Conservation (phyloP, 2,113 vertebrate genomes). For the Calonectris borealis region DNA sequence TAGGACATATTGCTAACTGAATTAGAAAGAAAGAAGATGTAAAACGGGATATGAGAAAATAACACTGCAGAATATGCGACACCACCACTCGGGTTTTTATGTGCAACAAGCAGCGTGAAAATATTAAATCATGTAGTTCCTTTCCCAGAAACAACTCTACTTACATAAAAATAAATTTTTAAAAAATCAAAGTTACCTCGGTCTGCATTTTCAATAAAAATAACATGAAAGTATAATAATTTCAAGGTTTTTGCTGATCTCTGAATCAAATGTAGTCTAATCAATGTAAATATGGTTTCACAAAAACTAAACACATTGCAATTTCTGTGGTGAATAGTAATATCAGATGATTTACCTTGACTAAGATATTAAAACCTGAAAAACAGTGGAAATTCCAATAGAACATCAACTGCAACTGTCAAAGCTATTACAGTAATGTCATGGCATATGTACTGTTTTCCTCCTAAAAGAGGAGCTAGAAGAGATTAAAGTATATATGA, state of each 20-base stretch:
- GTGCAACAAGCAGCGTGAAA: not conserved
- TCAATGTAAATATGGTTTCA: constrained; percentile 37
- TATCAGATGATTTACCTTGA: constrained; percentile 30
- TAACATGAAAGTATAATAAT: constrained; percentile 32
- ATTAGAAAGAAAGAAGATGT: constrained; percentile 25
- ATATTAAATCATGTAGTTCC: not conserved
- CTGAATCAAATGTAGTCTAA: constrained; percentile 8
- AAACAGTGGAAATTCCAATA: constrained; percentile 29
- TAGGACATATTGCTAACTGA: not conserved
- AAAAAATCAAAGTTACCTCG: not conserved
- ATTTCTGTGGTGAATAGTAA: constrained; percentile 35
- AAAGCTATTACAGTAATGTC: constrained; percentile 19
- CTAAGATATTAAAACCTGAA: constrained; percentile 35
- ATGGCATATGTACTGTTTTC: not conserved
- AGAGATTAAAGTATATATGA: constrained; percentile 21
- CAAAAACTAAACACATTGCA: constrained; percentile 15
- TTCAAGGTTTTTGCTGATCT: constrained; percentile 31
- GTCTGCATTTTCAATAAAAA: constrained; percentile 43
- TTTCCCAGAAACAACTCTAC: constrained; percentile 6
- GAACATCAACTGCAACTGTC: constrained; percentile 12
- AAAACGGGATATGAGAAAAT: constrained; percentile 13
- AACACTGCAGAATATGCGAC: not conserved
- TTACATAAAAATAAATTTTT: not conserved
- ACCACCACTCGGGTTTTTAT: not conserved
- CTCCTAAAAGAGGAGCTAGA: constrained; percentile 1